These are phyloP conservation scores for Centruroides vittatus DNA, from an alignment of 1,140 invertebrate species.

Conservation along the genomic window DNA sequence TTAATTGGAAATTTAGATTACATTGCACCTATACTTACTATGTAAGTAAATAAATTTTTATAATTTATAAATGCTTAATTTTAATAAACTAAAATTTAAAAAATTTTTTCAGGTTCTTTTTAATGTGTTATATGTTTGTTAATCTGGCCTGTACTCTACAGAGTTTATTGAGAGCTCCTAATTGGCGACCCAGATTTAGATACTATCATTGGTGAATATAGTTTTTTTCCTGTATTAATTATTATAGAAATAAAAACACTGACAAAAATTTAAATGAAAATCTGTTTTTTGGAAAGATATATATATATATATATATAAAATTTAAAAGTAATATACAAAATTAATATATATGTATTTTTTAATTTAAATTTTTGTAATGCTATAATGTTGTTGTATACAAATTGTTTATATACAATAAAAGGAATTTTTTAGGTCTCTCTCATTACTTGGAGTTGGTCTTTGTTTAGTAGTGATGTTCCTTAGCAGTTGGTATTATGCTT, in stretches of 20 bases:
- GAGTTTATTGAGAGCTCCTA: slow-evolving; percentile 84
- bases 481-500: slow-evolving; percentile 96
- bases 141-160: slow-evolving; percentile 97
- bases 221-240: too few relatives aligned
- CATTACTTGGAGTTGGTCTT: slow-evolving; percentile 73
- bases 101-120: slow-evolving; percentile 65
- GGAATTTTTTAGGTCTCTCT: slow-evolving; percentile 51
- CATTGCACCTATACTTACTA: slow-evolving; percentile 40
- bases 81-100: too few relatives aligned
- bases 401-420: background rate
- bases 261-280: too few relatives aligned
- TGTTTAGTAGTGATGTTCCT: slow-evolving; percentile 99
- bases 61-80: background rate
- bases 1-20: slow-evolving; percentile 41
- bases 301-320: too few relatives aligned
- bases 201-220: slow-evolving; percentile 87
- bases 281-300: too few relatives aligned
- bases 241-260: too few relatives aligned
- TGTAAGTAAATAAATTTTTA: slow-evolving; percentile 33
- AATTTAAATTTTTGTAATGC: too few relatives aligned
- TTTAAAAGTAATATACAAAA: too few relatives aligned
- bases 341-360: too few relatives aligned
- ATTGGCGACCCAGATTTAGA: slow-evolving; percentile 95
- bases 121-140: slow-evolving; percentile 99
- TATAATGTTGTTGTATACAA: too few relatives aligned